Evolutionary conservation across 2,797 vertebrate species (phyloP).

Genomic region (Muraenolepis orangiensis): DNA sequence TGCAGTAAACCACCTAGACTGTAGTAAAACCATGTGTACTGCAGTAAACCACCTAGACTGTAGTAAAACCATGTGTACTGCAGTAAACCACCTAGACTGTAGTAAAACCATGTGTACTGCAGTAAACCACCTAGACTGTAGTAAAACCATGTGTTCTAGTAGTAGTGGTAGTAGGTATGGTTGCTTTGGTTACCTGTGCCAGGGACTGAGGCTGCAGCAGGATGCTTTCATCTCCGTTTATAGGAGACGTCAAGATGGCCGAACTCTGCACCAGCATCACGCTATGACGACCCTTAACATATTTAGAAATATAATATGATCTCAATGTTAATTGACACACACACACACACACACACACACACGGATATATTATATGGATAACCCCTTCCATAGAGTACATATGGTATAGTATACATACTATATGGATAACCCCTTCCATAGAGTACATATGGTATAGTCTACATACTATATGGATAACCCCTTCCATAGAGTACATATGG

Average conservation of each 20-base stretch:
- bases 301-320: neutral
- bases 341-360: no score
- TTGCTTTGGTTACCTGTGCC: conserved; percentile 71
- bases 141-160: neutral
- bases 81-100: neutral
- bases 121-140: no score
- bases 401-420: no score
- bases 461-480: no score
- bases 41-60: neutral
- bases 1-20: neutral
- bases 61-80: neutral
- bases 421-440: no score
- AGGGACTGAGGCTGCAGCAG: conserved; percentile 66
- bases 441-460: no score
- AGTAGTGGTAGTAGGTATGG: neutral
- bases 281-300: conserved; percentile 80
- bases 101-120: no score
- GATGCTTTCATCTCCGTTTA: conserved; percentile 69
- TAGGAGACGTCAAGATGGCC: conserved; percentile 72
- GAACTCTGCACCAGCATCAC: conserved; percentile 78
- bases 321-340: no score
- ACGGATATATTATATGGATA: no score
- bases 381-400: no score
- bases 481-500: no score
- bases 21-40: neutral